Conservation (phyloP, 2,888 invertebrate genomes). For the Drosophila mercatorum region DNA sequence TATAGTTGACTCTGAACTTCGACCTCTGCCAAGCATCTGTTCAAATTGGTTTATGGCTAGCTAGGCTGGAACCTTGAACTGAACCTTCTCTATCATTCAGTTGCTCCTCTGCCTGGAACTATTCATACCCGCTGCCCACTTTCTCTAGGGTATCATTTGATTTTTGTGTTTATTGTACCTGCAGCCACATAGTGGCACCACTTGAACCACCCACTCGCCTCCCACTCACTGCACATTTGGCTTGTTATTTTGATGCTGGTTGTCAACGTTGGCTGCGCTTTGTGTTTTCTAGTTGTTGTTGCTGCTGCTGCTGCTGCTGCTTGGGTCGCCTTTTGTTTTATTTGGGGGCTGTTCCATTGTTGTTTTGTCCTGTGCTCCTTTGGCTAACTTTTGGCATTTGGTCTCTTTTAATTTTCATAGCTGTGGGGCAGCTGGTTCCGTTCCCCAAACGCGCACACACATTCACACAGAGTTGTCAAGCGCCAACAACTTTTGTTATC, state of each 20-base stretch:
- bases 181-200: conserved; percentile 2
- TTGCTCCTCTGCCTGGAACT: background rate
- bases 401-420: conserved; percentile 68
- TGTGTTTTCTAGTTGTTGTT: conserved; percentile 19
- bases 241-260: conserved; percentile 72
- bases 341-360: conserved; percentile 9
- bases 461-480: conserved; percentile 24
- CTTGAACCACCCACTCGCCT: conserved; percentile 6
- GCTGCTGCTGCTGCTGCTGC: background rate
- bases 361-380: conserved; percentile 15
- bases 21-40: background rate
- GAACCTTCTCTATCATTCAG: background rate
- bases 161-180: conserved; percentile 24
- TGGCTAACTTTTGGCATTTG: conserved; percentile 51
- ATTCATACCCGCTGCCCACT: background rate
- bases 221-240: conserved; percentile 20
- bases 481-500: conserved; percentile 45
- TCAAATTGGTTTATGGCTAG: background rate
- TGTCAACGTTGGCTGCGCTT: conserved; percentile 64
- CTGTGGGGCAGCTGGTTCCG: conserved; percentile 43
- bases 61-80: too few relatives aligned
- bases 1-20: background rate
- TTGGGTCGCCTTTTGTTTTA: conserved; percentile 7
- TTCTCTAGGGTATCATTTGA: conserved; percentile 25
- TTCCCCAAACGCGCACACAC: conserved; percentile 34